Percentiles rank a stretch among this genome's conserved stretches.
phyloP scores from a whole-genome alignment of 2,888 invertebrate genomes.

The Mythimna lalbum region DNA sequence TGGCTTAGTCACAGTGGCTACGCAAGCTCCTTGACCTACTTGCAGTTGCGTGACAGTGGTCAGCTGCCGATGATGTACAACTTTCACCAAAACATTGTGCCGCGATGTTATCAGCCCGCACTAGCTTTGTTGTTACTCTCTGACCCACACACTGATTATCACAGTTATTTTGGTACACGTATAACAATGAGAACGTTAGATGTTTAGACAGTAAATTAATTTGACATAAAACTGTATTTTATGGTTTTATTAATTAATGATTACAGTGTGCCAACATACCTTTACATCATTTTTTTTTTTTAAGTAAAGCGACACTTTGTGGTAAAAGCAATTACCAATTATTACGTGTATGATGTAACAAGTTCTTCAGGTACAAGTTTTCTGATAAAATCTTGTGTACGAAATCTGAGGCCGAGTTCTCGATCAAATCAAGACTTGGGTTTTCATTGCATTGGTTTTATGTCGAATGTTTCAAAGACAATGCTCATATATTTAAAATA shows the following conservation, averaged over 20 bases:
- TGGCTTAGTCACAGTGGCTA: slow-evolving; percentile 78
- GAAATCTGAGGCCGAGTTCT: slow-evolving; percentile 4
- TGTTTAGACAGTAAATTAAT: slow-evolving; percentile 36
- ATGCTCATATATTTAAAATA: neutral
- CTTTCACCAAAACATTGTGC: slow-evolving; percentile 86
- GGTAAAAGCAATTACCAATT: slow-evolving; percentile 19
- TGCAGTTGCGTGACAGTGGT: slow-evolving; percentile 80
- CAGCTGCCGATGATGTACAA: slow-evolving; percentile 83
- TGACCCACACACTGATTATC: slow-evolving; percentile 54
- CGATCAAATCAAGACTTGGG: neutral
- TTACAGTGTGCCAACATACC: slow-evolving; percentile 3
- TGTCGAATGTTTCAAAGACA: neutral
- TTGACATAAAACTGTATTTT: slow-evolving; percentile 42
- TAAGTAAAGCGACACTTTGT: slow-evolving; percentile 8
- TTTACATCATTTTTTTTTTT: slow-evolving; percentile 13
- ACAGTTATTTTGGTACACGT: slow-evolving; percentile 49
- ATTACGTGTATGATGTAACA: slow-evolving; percentile 43
- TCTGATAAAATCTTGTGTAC: slow-evolving; percentile 34
- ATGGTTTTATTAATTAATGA: slow-evolving; percentile 11
- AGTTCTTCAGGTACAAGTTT: slow-evolving; percentile 23
- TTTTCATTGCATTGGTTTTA: neutral
- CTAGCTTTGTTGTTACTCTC: slow-evolving; percentile 55
- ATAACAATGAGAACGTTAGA: slow-evolving; percentile 40
- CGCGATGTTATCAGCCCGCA: slow-evolving; percentile 64
- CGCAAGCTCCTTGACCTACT: slow-evolving; percentile 87